Evolutionary conservation across 2,797 vertebrate species (phyloP).

Genomic region (Etheostoma nigrum): DNA sequence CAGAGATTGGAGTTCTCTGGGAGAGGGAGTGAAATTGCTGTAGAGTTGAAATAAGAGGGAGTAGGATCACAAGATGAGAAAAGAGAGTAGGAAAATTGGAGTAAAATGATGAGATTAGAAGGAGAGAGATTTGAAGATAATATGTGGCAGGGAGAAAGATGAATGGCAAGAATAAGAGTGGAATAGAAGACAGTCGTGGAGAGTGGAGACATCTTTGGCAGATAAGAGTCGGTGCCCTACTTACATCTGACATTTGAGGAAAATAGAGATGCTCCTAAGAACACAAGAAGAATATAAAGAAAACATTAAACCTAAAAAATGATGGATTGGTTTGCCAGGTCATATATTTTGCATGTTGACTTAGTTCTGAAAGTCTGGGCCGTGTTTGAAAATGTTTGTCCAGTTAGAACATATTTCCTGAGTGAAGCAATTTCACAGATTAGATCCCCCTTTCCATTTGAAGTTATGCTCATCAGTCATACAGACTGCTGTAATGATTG

Average conservation of each 20-base stretch:
- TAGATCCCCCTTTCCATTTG: conserved; percentile 9
- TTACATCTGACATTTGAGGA: conserved; percentile 52
- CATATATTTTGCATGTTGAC: neutral
- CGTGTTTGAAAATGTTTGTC: too few relatives aligned
- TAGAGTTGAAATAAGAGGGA: conserved; percentile 41
- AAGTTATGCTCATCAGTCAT: conserved; percentile 12
- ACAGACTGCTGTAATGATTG: neutral
- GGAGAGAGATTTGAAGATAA: conserved; percentile 59
- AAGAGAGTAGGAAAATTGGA: conserved; percentile 56
- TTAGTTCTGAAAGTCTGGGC: neutral
- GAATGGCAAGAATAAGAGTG: conserved; percentile 61
- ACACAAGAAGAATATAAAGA: conserved; percentile 9
- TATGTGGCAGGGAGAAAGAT: conserved; percentile 60
- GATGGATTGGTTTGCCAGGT: neutral
- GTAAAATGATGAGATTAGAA: conserved; percentile 67
- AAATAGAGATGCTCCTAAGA: conserved; percentile 27
- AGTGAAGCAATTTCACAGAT: conserved; percentile 15
- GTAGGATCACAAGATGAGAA: conserved; percentile 47
- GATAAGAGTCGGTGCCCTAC: conserved; percentile 58
- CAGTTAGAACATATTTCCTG: too few relatives aligned
- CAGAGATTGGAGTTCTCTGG: conserved; percentile 50
- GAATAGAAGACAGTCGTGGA: conserved; percentile 55
- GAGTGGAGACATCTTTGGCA: conserved; percentile 51
- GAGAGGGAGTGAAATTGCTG: conserved; percentile 44
- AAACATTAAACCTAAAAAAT: neutral